Base-by-base conservation (phyloP, 2,888 invertebrate genomes). In the Odontothrips loti region DNA sequence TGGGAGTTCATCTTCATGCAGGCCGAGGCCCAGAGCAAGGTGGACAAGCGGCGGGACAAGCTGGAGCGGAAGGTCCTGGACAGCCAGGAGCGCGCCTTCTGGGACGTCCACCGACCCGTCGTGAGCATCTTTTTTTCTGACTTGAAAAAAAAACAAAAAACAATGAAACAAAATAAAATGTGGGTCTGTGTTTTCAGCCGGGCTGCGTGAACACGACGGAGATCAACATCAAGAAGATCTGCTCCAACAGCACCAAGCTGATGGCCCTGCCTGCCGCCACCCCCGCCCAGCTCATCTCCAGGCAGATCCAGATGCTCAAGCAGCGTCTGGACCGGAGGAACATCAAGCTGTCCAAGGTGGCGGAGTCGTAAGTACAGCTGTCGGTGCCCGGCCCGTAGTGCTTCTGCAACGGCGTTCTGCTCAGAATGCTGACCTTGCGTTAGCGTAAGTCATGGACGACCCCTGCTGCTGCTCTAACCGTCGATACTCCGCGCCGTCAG, bases 1-100 rank as follows among this genome's bases (percentile, higher is more conserved):
- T 99, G 99, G 99, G 99, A 99, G 89, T 99, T 99, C 87, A 99
- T 99, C 86, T 99, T 98, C 88, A 98, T 99, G 98, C 99, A 99
- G 89, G 99, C 95, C 9, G 95, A 95, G 87, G 95, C 90, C 29
- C 95, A 95, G 87, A 94, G 94, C 86, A 94, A 97, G 91, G 99
- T 99, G 80, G 99, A 99, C 87, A 99, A 99, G 88, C 99, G 99
- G 87, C 91, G 99, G 47, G 99, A 99, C 87, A 98, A 99, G 86
- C 88, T 99, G 84, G 99, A 99, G 87, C 90, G 99, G 79, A 99
- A 99, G 88, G 98, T 99, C 15, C 88, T 99, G 82, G 99, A 99
- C 88, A 98, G 98, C 85, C 99, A 99, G 88, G 99, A 99, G 88
- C 89, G 99, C 84, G 99, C 99, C 0, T 99, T 99, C 88, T 99